Percentiles rank a stretch among this genome's conserved stretches.
Evolutionary conservation across 2,888 invertebrate genomes (phyloP).

Genomic region (Pandemis corylana): DNA sequence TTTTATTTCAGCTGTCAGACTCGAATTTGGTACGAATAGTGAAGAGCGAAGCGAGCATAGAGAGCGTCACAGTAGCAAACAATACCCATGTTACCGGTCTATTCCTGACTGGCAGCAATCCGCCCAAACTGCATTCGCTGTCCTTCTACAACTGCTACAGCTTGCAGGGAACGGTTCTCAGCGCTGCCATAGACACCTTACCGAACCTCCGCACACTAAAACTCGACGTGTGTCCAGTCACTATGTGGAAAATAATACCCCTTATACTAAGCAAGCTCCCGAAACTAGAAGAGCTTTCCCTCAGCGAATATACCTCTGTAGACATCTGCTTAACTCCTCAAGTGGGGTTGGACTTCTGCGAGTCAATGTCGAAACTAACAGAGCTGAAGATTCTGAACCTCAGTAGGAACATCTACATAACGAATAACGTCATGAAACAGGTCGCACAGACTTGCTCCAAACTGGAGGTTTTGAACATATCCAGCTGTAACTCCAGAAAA

Average conservation of each 20-base stretch:
- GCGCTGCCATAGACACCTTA: slow-evolving; percentile 65
- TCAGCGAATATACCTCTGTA: slow-evolving; percentile 68
- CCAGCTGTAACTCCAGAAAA: slow-evolving; percentile 70
- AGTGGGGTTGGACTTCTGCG: slow-evolving; percentile 66
- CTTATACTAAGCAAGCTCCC: slow-evolving; percentile 68
- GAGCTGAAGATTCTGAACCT: slow-evolving; percentile 77
- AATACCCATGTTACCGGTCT: slow-evolving; percentile 76
- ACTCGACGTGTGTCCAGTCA: slow-evolving; percentile 68
- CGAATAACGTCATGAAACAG: slow-evolving; percentile 79
- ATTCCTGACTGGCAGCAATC: slow-evolving; percentile 68
- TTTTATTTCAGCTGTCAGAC: slow-evolving; percentile 67
- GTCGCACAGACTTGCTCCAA: slow-evolving; percentile 77
- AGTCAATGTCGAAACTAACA: slow-evolving; percentile 67
- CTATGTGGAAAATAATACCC: slow-evolving; percentile 75
- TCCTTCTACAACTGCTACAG: slow-evolving; percentile 77
- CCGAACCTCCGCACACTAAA: slow-evolving; percentile 65
- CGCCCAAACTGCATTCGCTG: slow-evolving; percentile 62
- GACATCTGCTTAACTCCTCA: slow-evolving; percentile 54
- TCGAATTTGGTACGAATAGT: slow-evolving; percentile 72
- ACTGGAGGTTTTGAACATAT: slow-evolving; percentile 75
- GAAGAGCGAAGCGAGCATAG: slow-evolving; percentile 67
- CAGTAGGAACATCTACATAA: slow-evolving; percentile 76
- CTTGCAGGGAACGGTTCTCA: slow-evolving; percentile 71
- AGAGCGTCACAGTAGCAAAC: slow-evolving; percentile 68
- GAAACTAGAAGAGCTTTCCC: slow-evolving; percentile 67